A percentile compares a stretch with the other conserved stretches of the same genome.
phyloP scores from a whole-genome alignment of 1,140 invertebrate genomes.

The Melanaphis sacchari region DNA sequence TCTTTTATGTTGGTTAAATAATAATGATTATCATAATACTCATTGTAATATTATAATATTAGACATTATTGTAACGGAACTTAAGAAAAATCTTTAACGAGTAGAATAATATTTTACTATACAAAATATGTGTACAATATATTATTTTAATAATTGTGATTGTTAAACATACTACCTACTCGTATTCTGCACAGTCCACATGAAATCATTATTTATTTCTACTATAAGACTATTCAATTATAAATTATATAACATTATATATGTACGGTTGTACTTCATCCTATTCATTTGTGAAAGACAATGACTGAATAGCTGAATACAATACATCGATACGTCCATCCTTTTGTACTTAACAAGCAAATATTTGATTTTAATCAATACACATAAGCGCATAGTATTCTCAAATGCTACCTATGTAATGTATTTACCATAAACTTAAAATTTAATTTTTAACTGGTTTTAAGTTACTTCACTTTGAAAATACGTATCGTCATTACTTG shows the following conservation, averaged over 20 bases:
- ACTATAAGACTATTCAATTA: neutral
- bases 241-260: neutral
- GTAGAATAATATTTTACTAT: neutral
- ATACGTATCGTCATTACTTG: neutral
- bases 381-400: neutral
- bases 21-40: neutral
- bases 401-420: neutral
- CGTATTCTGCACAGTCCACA: neutral
- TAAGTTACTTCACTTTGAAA: neutral
- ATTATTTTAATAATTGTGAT: neutral
- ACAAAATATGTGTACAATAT: neutral
- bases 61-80: neutral
- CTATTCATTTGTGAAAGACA: conserved; percentile 25
- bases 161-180: neutral
- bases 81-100: neutral
- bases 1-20: neutral
- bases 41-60: neutral
- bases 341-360: neutral
- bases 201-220: neutral
- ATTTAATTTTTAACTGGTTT: neutral
- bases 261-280: neutral
- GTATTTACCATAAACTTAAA: neutral
- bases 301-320: neutral
- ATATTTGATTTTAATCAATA: conserved; percentile 43
- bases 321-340: neutral